Evolutionary conservation across 2,797 vertebrate species (phyloP).

Genomic region (Acropternis orthonyx): DNA sequence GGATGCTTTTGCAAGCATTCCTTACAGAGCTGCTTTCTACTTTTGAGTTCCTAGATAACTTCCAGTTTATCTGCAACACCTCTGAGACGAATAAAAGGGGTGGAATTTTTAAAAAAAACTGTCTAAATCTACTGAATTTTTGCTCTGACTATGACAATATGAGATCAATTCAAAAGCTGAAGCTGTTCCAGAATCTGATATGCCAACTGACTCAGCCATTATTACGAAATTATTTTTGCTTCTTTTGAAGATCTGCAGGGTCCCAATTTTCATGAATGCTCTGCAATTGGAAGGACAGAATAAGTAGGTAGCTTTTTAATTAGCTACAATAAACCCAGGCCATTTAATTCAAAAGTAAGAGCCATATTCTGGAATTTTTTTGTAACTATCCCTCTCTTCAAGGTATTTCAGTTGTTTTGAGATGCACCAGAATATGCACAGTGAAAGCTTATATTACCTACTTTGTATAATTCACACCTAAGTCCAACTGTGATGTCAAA

Average conservation of each 20-base stretch:
- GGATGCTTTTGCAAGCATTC: background rate
- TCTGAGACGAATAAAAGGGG: background rate
- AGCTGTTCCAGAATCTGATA: background rate
- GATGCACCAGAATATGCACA: background rate
- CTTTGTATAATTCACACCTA: background rate
- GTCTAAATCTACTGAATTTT: background rate
- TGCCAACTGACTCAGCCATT: background rate
- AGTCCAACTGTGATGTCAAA: background rate
- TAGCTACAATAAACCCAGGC: background rate
- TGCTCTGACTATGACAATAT: background rate
- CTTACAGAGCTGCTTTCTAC: background rate
- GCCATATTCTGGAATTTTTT: background rate
- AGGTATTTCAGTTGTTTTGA: background rate
- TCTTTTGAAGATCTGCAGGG: background rate
- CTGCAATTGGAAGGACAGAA: background rate
- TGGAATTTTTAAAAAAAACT: background rate
- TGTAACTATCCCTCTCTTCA: background rate
- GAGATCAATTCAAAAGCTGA: background rate
- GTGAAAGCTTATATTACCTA: background rate
- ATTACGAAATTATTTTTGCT: background rate
- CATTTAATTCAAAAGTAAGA: background rate
- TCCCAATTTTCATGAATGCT: background rate
- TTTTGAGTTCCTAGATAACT: background rate
- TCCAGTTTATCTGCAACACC: background rate
- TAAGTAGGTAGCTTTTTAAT: background rate